Conservation (phyloP, 2,888 invertebrate genomes). For the Dugesia japonica region DNA sequence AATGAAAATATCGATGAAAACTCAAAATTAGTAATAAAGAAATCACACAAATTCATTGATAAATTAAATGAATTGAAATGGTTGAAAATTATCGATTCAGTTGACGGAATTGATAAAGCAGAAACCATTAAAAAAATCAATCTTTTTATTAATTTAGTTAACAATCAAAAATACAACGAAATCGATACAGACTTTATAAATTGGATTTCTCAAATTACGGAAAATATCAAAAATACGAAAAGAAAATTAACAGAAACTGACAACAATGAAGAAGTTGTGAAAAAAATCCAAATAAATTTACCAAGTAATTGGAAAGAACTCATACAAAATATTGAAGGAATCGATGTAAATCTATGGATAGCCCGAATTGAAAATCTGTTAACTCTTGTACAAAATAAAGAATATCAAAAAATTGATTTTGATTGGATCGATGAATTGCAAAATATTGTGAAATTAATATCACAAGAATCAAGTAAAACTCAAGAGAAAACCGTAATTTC, state of each 20-base stretch:
- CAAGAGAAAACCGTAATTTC: not conserved
- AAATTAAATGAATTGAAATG: not conserved
- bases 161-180: not conserved
- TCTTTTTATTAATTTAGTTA: not conserved
- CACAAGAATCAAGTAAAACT: not conserved
- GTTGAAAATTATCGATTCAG: not conserved
- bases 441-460: not conserved
- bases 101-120: not conserved
- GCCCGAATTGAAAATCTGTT: not conserved
- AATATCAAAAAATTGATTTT: slow-evolving; percentile 1
- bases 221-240: not conserved
- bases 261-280: not conserved
- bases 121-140: not conserved
- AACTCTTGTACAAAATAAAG: not conserved
- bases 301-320: slow-evolving; percentile 15
- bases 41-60: not conserved
- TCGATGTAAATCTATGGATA: not conserved
- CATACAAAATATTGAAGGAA: not conserved
- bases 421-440: slow-evolving; percentile 5
- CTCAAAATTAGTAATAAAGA: not conserved
- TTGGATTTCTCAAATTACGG: not conserved
- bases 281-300: not conserved
- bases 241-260: not conserved
- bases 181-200: not conserved
- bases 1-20: not conserved